Percentiles rank a stretch among this genome's conserved stretches.
Evolutionary conservation across 2,113 vertebrate species (phyloP).

Genomic region (Campylorhamphus procurvoides): DNA sequence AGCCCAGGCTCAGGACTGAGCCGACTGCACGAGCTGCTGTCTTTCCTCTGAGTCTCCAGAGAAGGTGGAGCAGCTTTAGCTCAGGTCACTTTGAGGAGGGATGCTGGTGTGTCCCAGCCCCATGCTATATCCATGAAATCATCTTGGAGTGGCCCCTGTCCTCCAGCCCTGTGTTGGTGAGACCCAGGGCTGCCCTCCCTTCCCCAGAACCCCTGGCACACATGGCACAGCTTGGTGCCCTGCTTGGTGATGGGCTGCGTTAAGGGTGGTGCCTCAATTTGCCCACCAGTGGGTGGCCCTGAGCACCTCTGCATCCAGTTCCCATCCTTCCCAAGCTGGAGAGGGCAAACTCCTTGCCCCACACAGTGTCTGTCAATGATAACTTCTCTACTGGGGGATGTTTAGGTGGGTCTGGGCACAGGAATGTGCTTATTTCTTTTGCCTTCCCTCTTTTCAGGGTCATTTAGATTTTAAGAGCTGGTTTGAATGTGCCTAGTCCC

Average conservation of each 20-base stretch:
- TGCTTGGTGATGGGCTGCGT: not conserved
- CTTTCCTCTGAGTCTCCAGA: not conserved
- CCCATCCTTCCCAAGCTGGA: not conserved
- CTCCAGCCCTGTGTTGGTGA: rapidly evolving
- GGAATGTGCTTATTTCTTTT: not conserved
- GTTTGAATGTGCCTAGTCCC: not conserved
- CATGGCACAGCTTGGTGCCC: not conserved
- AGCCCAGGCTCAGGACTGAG: not conserved
- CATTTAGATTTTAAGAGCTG: not conserved
- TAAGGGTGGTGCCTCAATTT: not conserved
- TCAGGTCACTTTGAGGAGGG: not conserved
- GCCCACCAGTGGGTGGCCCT: not conserved
- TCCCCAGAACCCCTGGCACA: not conserved
- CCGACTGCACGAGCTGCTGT: not conserved
- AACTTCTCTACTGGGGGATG: not conserved
- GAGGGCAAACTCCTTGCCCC: not conserved
- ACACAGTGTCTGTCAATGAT: not conserved
- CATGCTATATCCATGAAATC: not conserved
- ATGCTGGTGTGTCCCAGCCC: not conserved
- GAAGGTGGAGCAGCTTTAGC: not conserved
- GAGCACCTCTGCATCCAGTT: not conserved
- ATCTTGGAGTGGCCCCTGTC: not conserved
- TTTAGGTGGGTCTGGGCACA: not conserved
- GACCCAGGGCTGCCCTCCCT: not conserved
- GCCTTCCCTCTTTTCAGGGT: not conserved